Percentiles rank a stretch among this genome's conserved stretches.
phyloP scores from a whole-genome alignment of 37 sponge, comb jelly and placozoan genomes.

The Cliona cf. orientalis region DNA sequence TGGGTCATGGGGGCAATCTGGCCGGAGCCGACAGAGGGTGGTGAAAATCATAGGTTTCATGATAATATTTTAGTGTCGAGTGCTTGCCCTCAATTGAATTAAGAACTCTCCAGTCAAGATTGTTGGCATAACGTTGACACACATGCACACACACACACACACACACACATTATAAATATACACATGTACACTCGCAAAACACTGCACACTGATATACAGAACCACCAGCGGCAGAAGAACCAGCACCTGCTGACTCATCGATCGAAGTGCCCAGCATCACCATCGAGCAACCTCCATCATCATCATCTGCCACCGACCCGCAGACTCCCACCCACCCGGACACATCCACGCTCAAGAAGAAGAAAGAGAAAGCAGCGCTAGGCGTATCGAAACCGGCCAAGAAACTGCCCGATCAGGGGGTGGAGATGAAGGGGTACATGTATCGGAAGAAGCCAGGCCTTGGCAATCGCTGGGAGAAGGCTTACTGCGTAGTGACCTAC shows the following conservation, averaged over 20 bases:
- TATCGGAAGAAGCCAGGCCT: slow-evolving; percentile 38
- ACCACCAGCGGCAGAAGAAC: background rate
- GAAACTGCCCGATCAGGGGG: slow-evolving; percentile 51
- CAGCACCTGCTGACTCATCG: background rate
- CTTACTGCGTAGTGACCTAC: slow-evolving; percentile 43
- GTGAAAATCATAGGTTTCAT: no score
- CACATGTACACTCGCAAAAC: no score
- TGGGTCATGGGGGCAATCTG: no score
- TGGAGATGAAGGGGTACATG: slow-evolving; percentile 53
- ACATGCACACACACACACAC: no score
- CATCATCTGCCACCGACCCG: background rate
- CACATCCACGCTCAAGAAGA: background rate
- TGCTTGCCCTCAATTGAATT: no score
- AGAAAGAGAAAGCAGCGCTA: slow-evolving; percentile 17
- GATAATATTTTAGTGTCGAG: no score
- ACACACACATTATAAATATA: no score
- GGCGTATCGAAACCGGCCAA: background rate
- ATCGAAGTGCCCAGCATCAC: slow-evolving; percentile 12
- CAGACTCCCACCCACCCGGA: background rate
- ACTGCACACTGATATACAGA: no score
- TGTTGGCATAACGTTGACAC: no score
- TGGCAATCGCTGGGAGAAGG: slow-evolving; percentile 48
- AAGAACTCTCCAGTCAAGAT: no score
- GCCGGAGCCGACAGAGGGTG: no score
- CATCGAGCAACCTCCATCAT: slow-evolving; percentile 1